Evolutionary conservation across 1,140 invertebrate species (phyloP).

Genomic region (Ridgeia piscesae): DNA sequence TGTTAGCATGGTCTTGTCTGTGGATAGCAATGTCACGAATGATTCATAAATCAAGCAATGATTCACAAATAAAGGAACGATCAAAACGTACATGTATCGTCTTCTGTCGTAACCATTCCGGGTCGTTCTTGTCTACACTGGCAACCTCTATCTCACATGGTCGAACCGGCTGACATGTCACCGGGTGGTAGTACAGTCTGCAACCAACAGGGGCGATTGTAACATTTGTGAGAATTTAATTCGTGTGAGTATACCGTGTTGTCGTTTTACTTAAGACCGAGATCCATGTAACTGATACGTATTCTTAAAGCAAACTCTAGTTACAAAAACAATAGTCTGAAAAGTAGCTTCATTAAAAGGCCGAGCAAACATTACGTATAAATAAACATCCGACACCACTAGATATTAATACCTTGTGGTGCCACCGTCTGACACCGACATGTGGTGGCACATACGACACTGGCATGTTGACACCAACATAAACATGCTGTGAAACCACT

Average conservation of each 20-base stretch:
- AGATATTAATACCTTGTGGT: too few species aligned
- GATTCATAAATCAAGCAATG: background rate
- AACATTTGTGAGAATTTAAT: background rate
- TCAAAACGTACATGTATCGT: slow-evolving; percentile 63
- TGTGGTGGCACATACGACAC: too few species aligned
- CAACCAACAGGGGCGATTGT: slow-evolving; percentile 24
- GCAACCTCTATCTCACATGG: slow-evolving; percentile 92
- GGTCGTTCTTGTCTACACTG: slow-evolving; percentile 92
- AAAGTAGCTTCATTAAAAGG: background rate
- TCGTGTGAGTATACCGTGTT: too few species aligned
- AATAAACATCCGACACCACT: too few species aligned
- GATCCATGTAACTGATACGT: background rate
- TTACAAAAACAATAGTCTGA: background rate
- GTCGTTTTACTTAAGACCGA: background rate
- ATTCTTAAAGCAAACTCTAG: slow-evolving; percentile 6
- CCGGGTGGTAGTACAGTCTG: slow-evolving; percentile 91
- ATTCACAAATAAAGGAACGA: background rate
- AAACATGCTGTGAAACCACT: too few species aligned
- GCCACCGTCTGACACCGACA: too few species aligned
- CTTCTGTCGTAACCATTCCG: slow-evolving; percentile 89
- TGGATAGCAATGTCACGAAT: background rate
- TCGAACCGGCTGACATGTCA: slow-evolving; percentile 88
- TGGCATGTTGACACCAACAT: too few species aligned
- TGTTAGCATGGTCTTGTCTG: too few species aligned
- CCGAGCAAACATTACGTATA: background rate